Conservation (phyloP, 1,140 invertebrate genomes). For the Camponotus floridanus region DNA sequence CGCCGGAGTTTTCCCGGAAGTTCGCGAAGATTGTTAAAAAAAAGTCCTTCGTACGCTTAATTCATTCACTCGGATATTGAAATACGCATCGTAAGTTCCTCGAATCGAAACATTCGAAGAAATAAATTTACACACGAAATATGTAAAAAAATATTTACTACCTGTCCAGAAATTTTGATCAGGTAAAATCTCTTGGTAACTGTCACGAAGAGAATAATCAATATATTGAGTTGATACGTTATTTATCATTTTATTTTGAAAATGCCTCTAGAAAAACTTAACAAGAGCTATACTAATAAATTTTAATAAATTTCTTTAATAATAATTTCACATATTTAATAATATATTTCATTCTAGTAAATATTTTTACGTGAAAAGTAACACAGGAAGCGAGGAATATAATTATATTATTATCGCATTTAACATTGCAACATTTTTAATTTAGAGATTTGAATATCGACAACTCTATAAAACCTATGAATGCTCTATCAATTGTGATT, state of each 20-base stretch:
- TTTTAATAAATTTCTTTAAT: background rate
- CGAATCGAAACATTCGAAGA: background rate
- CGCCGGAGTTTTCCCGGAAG: constrained; percentile 40
- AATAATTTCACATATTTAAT: no score
- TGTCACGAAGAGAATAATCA: background rate
- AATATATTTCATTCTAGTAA: background rate
- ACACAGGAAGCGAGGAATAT: background rate
- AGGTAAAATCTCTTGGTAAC: background rate
- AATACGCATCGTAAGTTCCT: background rate
- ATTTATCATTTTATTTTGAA: constrained; percentile 1
- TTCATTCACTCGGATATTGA: background rate
- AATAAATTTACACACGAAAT: background rate
- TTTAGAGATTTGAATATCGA: background rate
- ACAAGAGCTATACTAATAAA: background rate
- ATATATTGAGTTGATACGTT: background rate
- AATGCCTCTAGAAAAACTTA: background rate
- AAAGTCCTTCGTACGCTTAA: background rate
- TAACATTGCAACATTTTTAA: background rate
- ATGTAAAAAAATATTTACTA: background rate
- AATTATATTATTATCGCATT: background rate
- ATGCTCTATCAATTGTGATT: background rate
- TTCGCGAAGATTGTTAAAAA: background rate
- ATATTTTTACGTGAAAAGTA: background rate
- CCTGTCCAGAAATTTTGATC: background rate
- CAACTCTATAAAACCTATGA: background rate